Base-by-base conservation (phyloP, 2,888 invertebrate species). In the Dryomyza anilis region DNA sequence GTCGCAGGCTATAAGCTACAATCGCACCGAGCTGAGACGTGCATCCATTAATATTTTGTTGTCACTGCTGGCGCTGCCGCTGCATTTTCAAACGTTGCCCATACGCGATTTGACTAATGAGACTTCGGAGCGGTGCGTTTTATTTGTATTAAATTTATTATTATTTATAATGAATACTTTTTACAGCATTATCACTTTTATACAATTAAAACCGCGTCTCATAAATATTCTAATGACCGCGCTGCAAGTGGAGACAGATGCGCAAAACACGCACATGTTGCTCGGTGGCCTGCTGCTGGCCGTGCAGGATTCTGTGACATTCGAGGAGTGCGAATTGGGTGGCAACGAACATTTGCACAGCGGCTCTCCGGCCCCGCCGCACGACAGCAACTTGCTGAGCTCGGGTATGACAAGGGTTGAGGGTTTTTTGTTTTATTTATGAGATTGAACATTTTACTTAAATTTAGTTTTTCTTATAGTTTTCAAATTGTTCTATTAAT, bases 11-110 rank as follows among this genome's bases (percentile, higher is more conserved):
- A 87, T 90, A 70, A 66, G 72, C 21, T 79, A 79, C 57, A 90
- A 91, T 69, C 90, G 89, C 81, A 87, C 89, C 1, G 94, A 94
- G 76, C 84, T 99, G 66, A 87, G 98, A 68, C 90, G 94, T 73
- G 94, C 98, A 2, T 95, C 96, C 30, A 95, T 97, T 68, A 93
- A 96, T 76, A 87, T 97, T 60, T 86, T 99, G 23, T 84, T 97
- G 71, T 98, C 98, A 1, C 89, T 98, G 83, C 86, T 98, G 68
- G 92, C 94, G 19, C 87, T 98, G 76, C 98, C 99, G 0, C 87
- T 97, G 65, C 97, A 98, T 85, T 98, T 96, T 80, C 93, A 89
- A 81, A 89, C 89, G 68, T 83, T 92, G 67, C 85, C 87, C 4
- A 91, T 92, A 45, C 89, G 90, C 1, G 91, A 91, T 80, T 86